Percentiles rank a stretch among this genome's conserved stretches.
phyloP scores from a whole-genome alignment of 2,113 vertebrate species.

The Glareola pratincola region DNA sequence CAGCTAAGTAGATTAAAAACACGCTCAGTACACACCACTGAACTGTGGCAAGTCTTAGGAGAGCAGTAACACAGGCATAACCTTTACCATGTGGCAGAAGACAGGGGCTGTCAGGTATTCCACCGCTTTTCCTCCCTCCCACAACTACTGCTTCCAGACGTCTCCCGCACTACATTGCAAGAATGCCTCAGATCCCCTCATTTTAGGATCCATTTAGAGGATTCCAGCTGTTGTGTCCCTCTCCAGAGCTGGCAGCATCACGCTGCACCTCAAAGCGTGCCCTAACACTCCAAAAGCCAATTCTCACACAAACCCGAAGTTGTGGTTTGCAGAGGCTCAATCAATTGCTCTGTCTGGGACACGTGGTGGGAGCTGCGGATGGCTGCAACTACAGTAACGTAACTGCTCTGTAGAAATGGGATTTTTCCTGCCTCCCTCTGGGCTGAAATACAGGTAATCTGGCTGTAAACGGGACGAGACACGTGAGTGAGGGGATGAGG shows the following conservation, averaged over 20 bases:
- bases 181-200: not conserved
- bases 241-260: not conserved
- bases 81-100: not conserved
- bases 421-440: not conserved
- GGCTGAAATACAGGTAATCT: not conserved
- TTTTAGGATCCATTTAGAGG: not conserved
- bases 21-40: not conserved
- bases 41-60: not conserved
- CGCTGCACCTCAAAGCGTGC: accelerated
- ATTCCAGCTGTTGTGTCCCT: not conserved
- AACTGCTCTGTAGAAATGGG: not conserved
- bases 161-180: not conserved
- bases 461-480: not conserved
- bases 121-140: not conserved
- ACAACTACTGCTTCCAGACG: not conserved
- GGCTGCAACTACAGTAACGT: not conserved
- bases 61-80: not conserved
- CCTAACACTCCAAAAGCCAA: not conserved
- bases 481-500: not conserved
- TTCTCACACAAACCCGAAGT: not conserved
- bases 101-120: not conserved
- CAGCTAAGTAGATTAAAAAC: not conserved
- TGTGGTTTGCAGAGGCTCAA: not conserved
- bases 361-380: not conserved
- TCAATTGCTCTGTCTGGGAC: not conserved